A percentile compares a stretch with the other conserved stretches of the same genome.
phyloP scores from a whole-genome alignment of 1,140 invertebrate genomes.

The Hypsibius dujardini region DNA sequence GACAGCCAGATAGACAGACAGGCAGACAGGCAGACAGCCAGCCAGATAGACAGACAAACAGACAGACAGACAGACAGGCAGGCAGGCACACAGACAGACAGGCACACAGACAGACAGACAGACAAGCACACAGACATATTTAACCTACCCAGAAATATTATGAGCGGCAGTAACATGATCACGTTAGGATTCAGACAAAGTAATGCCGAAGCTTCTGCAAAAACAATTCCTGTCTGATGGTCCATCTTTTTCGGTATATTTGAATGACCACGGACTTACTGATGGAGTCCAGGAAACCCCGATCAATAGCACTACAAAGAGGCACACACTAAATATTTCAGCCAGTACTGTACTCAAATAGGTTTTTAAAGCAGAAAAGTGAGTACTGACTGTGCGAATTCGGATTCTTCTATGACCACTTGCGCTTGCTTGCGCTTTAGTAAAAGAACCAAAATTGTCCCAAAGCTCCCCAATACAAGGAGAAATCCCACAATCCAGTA shows the following conservation, averaged over 20 bases:
- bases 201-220: not conserved
- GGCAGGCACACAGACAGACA: no score
- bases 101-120: no score
- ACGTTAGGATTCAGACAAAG: not conserved
- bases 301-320: not conserved
- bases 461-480: not conserved
- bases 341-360: not conserved
- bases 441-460: not conserved
- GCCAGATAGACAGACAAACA: not conserved
- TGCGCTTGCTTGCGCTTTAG: not conserved
- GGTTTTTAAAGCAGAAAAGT: not conserved
- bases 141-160: not conserved
- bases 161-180: not conserved
- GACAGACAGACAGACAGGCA: no score
- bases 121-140: no score
- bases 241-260: no score
- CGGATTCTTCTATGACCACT: not conserved
- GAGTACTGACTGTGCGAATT: not conserved
- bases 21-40: no score
- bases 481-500: slow-evolving; percentile 1
- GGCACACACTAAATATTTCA: no score
- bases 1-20: not conserved
- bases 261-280: not conserved
- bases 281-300: not conserved
- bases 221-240: not conserved